Conservation (phyloP, 2,113 vertebrate genomes). For the Ophiodon elongatus region DNA sequence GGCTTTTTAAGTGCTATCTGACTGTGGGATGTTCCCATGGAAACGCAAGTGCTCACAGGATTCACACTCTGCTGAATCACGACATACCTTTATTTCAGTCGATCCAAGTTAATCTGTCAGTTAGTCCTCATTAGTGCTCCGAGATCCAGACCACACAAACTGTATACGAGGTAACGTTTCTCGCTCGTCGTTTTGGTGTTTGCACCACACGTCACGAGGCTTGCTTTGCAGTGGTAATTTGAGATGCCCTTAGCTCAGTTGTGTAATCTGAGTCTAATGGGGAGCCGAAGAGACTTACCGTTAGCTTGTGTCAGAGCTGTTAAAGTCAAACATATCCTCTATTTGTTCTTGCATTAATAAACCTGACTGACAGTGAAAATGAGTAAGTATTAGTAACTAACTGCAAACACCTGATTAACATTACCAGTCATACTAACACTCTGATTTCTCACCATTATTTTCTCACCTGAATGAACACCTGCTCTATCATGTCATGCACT, state of each 20-base stretch:
- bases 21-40: slow-evolving; percentile 58
- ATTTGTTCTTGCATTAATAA: background rate
- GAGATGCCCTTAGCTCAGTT: slow-evolving; percentile 8
- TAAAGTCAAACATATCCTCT: background rate
- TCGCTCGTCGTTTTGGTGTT: background rate
- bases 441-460: background rate
- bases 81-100: background rate
- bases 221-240: slow-evolving; percentile 14
- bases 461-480: slow-evolving; percentile 25
- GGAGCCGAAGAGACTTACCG: background rate
- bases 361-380: background rate
- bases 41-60: slow-evolving; percentile 24
- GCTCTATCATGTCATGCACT: slow-evolving; percentile 15
- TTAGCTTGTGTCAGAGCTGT: background rate
- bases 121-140: background rate
- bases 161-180: background rate
- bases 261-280: slow-evolving; percentile 15
- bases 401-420: slow-evolving; percentile 2
- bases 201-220: too few relatives aligned
- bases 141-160: background rate
- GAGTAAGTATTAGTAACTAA: background rate
- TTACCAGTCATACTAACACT: background rate
- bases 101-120: background rate
- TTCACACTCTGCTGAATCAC: slow-evolving; percentile 21
- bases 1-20: slow-evolving; percentile 2